A percentile compares a stretch with the other conserved stretches of the same genome.
These are phyloP conservation scores for Melipona bicolor DNA, from an alignment of 2,888 invertebrate species.

Conservation along the genomic window DNA sequence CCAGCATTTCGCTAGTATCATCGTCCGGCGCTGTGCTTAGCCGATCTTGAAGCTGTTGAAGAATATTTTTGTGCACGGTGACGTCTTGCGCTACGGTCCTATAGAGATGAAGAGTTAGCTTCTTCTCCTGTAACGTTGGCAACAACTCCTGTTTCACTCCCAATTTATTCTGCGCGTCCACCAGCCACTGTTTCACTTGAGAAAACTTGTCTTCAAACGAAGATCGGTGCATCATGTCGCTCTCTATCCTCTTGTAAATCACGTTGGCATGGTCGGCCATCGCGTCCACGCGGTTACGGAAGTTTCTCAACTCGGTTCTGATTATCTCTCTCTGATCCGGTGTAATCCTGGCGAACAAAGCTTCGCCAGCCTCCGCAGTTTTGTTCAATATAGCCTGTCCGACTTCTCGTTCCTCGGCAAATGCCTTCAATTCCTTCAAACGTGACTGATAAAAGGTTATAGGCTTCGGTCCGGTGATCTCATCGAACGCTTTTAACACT, in stretches of 20 bases:
- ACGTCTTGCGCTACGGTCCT: slow-evolving; percentile 94
- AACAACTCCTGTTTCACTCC: slow-evolving; percentile 90
- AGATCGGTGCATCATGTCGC: slow-evolving; percentile 94
- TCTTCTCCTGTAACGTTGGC: slow-evolving; percentile 94
- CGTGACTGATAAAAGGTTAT: slow-evolving; percentile 88
- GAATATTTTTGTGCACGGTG: slow-evolving; percentile 92
- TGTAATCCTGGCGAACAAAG: slow-evolving; percentile 93
- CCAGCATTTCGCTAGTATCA: slow-evolving; percentile 91
- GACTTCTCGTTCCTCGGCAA: slow-evolving; percentile 90
- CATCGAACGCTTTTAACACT: slow-evolving; percentile 90
- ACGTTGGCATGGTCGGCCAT: slow-evolving; percentile 93
- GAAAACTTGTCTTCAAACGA: slow-evolving; percentile 97
- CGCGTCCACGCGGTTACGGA: slow-evolving; percentile 93
- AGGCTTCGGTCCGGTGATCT: slow-evolving; percentile 91
- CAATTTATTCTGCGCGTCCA: slow-evolving; percentile 91
- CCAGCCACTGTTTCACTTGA: slow-evolving; percentile 94
- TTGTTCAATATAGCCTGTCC: slow-evolving; percentile 92
- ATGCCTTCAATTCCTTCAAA: slow-evolving; percentile 90
- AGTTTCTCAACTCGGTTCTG: slow-evolving; percentile 91
- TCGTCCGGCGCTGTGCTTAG: slow-evolving; percentile 91
- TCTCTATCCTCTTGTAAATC: slow-evolving; percentile 94
- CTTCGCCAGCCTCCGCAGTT: slow-evolving; percentile 94
- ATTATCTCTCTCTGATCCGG: slow-evolving; percentile 94
- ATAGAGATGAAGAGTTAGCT: slow-evolving; percentile 92
- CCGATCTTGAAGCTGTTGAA: slow-evolving; percentile 93